A percentile compares a stretch with the other conserved stretches of the same genome.
phyloP scores from a whole-genome alignment of 1,140 invertebrate species.

The Pseudachorutes palmiensis region DNA sequence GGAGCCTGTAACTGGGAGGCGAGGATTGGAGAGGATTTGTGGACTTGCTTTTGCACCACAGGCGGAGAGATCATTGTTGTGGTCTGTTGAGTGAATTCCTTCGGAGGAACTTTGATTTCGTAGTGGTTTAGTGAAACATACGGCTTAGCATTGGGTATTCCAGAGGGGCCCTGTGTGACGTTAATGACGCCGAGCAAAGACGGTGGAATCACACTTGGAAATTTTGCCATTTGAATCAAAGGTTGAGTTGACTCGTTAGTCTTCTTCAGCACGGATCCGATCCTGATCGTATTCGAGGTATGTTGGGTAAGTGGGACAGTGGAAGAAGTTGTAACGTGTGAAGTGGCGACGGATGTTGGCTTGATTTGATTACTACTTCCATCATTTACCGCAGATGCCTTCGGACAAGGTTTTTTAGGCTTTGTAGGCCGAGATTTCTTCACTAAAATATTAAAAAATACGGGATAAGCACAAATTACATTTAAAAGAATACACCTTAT shows the following conservation, averaged over 20 bases:
- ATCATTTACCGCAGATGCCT: neutral
- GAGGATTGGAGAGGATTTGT: slow-evolving; percentile 33
- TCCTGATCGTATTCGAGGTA: neutral
- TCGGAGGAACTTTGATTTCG: slow-evolving; percentile 1
- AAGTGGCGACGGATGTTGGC: neutral
- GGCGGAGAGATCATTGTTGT: neutral
- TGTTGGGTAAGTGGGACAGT: neutral
- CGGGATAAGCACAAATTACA: neutral
- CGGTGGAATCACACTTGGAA: slow-evolving; percentile 29
- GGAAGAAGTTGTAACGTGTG: neutral
- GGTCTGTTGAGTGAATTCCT: neutral
- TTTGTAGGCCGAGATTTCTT: neutral
- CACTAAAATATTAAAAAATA: neutral
- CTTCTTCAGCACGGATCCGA: neutral
- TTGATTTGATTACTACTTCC: neutral
- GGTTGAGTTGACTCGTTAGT: slow-evolving; percentile 21
- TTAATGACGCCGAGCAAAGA: neutral
- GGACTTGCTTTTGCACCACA: neutral
- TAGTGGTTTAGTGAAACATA: neutral
- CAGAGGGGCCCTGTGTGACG: neutral
- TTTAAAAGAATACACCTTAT: too few species aligned
- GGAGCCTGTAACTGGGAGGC: slow-evolving; percentile 36
- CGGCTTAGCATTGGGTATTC: neutral
- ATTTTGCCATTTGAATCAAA: slow-evolving; percentile 28
- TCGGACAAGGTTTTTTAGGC: neutral